Conservation (phyloP, 1,140 invertebrate species). For the Neodiprion lecontei region DNA sequence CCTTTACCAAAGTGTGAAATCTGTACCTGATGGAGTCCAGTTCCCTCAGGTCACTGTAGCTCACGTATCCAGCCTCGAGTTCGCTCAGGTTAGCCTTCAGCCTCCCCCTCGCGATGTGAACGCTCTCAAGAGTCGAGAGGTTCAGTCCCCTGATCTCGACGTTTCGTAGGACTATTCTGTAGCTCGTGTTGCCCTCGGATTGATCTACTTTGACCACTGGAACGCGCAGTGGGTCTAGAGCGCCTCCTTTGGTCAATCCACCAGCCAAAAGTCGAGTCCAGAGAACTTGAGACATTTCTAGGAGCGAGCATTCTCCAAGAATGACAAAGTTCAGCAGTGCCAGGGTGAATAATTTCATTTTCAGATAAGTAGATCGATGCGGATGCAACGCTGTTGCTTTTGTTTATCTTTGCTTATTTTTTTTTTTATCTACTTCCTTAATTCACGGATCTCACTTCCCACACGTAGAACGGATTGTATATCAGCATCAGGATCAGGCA, state of each 20-base stretch:
- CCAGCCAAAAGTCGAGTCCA: slow-evolving; percentile 51
- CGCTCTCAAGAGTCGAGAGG: slow-evolving; percentile 49
- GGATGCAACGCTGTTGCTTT: neutral
- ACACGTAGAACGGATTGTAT: slow-evolving; percentile 45
- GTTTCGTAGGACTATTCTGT: slow-evolving; percentile 50
- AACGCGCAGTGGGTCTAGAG: slow-evolving; percentile 49
- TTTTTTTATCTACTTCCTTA: slow-evolving; percentile 18
- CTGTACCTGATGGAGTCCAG: slow-evolving; percentile 53
- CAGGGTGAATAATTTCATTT: slow-evolving; percentile 36
- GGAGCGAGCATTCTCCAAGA: slow-evolving; percentile 31
- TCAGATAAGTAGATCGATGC: neutral
- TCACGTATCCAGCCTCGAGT: slow-evolving; percentile 54
- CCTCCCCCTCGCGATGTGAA: slow-evolving; percentile 47
- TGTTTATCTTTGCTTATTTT: neutral
- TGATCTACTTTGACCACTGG: slow-evolving; percentile 57
- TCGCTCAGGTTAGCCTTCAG: slow-evolving; percentile 53
- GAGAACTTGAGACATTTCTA: slow-evolving; percentile 52
- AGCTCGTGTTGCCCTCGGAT: slow-evolving; percentile 53
- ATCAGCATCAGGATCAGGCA: slow-evolving; percentile 37
- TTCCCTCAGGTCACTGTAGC: slow-evolving; percentile 49
- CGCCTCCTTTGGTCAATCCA: slow-evolving; percentile 44
- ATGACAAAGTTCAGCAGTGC: slow-evolving; percentile 19
- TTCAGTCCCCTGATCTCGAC: slow-evolving; percentile 55
- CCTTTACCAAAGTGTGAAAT: slow-evolving; percentile 53
- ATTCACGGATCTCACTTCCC: slow-evolving; percentile 33